phyloP scores from a whole-genome alignment of 1,140 invertebrate genomes.

The Antheraea mylitta region DNA sequence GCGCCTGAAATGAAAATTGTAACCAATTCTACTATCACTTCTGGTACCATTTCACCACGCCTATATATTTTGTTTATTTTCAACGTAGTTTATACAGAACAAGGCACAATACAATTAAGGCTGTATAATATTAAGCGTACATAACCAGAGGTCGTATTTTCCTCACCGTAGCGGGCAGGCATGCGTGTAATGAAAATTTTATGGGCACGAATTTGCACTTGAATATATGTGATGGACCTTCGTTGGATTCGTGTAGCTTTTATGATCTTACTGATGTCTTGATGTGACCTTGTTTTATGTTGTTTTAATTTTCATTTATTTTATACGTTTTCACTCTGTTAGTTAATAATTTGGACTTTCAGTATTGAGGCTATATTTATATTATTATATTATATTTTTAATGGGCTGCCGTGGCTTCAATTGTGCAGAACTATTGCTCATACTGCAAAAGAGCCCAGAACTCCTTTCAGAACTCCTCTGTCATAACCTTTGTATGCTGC shows the following conservation, averaged over 20 bases:
- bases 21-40: background rate
- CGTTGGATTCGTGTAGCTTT: constrained; percentile 25
- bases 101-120: background rate
- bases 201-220: constrained; percentile 43
- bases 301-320: background rate
- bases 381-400: no score
- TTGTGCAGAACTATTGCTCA: no score
- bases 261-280: constrained; percentile 22
- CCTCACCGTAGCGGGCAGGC: constrained; percentile 14
- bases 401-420: no score
- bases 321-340: no score
- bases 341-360: no score
- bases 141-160: constrained; percentile 16
- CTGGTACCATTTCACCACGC: background rate
- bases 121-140: background rate
- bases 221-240: constrained; percentile 31
- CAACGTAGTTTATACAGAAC: background rate
- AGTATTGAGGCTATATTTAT: no score
- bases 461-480: no score
- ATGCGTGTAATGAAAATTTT: constrained; percentile 47
- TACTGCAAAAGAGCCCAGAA: no score
- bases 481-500: no score
- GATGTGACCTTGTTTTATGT: constrained; percentile 9
- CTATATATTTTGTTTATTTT: background rate
- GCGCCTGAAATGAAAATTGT: no score